phyloP scores from a whole-genome alignment of 1,140 invertebrate species.

The Cepaea nemoralis region DNA sequence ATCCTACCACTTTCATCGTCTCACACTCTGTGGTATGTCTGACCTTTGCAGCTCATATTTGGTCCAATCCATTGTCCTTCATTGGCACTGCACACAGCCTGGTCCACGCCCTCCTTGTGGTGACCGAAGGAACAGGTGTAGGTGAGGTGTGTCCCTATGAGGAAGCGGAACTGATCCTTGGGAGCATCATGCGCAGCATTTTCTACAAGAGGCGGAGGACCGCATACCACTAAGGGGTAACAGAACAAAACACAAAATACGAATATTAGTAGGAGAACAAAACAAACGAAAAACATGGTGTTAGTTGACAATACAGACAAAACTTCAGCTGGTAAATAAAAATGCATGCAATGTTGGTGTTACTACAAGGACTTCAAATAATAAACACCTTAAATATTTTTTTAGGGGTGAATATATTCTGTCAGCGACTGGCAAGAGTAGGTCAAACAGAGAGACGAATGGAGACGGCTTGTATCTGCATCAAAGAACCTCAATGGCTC shows the following conservation, averaged over 20 bases:
- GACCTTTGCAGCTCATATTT: conserved; percentile 93
- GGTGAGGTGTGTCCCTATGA: conserved; percentile 79
- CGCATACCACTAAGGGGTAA: conserved; percentile 49
- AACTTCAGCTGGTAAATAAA: no score
- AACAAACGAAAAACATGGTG: no score
- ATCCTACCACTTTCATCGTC: no score
- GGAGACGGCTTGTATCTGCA: no score
- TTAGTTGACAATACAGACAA: no score
- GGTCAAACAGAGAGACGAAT: no score
- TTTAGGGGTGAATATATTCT: no score
- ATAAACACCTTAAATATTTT: no score
- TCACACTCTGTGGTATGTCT: conserved; percentile 73
- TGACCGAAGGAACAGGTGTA: conserved; percentile 94
- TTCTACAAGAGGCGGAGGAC: conserved; percentile 48
- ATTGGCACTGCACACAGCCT: conserved; percentile 87
- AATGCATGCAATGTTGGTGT: no score
- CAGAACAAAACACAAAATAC: neutral
- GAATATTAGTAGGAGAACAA: neutral
- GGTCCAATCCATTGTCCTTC: conserved; percentile 91
- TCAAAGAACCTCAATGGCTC: no score
- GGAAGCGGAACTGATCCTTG: conserved; percentile 68
- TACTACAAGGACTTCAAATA: no score
- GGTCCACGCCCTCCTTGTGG: conserved; percentile 84
- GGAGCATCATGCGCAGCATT: conserved; percentile 51
- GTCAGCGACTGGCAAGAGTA: no score